phyloP scores from a whole-genome alignment of 2,797 vertebrate genomes.

The Rhabdophis nuchalis region DNA sequence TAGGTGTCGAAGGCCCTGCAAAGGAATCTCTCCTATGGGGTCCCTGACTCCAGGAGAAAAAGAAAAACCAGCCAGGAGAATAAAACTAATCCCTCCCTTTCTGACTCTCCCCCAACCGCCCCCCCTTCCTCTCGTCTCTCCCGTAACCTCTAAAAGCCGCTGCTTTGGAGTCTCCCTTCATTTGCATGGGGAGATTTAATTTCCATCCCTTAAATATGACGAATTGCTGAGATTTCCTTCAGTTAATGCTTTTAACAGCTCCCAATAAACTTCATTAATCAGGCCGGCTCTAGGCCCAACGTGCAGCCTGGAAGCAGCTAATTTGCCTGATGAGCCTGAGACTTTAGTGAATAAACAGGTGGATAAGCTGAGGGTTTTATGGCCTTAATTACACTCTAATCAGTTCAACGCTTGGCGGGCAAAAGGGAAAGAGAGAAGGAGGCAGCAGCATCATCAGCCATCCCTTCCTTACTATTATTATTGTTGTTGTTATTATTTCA shows the following conservation, averaged over 20 bases:
- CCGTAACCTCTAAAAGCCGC: slow-evolving; percentile 73
- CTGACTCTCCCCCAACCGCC: not conserved
- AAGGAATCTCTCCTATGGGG: not conserved
- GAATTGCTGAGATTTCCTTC: slow-evolving; percentile 95
- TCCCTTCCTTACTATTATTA: not conserved
- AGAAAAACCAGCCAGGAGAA: slow-evolving; percentile 1
- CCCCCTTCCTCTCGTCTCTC: slow-evolving; percentile 14
- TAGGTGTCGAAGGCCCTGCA: not conserved
- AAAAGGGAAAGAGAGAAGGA: slow-evolving; percentile 66
- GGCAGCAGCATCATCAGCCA: slow-evolving; percentile 50
- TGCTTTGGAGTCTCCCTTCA: slow-evolving; percentile 73
- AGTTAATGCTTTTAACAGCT: slow-evolving; percentile 99
- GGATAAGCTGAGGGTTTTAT: slow-evolving; percentile 98
- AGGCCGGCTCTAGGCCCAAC: slow-evolving; percentile 83
- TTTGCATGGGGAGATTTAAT: slow-evolving; percentile 94
- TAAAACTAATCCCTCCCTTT: slow-evolving; percentile 3
- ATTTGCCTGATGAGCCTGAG: slow-evolving; percentile 91
- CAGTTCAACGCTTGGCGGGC: slow-evolving; percentile 90
- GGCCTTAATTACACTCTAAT: slow-evolving; percentile 99
- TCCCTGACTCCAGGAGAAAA: not conserved
- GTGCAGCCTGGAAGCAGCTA: slow-evolving; percentile 81
- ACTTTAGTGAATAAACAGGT: slow-evolving; percentile 97
- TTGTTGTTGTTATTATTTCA: not conserved
- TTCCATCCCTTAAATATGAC: slow-evolving; percentile 98
- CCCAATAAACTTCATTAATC: slow-evolving; percentile 99